These are phyloP conservation scores for Corella eumyota DNA, from an alignment of 23 tunicate genomes.

Conservation along the genomic window DNA sequence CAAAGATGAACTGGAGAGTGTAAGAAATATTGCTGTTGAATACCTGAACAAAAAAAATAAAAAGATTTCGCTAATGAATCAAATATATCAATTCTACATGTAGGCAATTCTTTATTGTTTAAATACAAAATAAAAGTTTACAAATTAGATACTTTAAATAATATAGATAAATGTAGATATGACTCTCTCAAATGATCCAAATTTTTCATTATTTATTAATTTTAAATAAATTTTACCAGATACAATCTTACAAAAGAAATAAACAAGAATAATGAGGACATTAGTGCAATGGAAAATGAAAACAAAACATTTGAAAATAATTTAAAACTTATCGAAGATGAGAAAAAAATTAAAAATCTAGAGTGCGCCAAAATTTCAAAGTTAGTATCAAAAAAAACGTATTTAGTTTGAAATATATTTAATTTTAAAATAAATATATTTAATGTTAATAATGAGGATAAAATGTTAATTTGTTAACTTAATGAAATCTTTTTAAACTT, in stretches of 20 bases:
- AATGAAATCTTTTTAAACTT: too few species aligned
- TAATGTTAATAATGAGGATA: background rate
- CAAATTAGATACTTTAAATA: too few species aligned
- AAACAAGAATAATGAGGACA: conserved; percentile 3
- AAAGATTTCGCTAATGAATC: conserved; percentile 31
- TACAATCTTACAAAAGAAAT: conserved; percentile 13
- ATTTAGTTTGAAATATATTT: background rate
- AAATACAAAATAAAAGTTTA: too few species aligned
- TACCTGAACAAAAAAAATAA: conserved; percentile 65
- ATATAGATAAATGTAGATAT: too few species aligned
- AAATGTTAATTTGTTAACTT: background rate
- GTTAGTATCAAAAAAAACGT: background rate
- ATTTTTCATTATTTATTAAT: too few species aligned
- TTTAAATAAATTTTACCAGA: too few species aligned
- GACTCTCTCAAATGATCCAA: too few species aligned
- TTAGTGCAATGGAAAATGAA: background rate
- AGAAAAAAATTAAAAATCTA: conserved; percentile 28
- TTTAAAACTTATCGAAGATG: conserved; percentile 23
- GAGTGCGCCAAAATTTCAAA: conserved; percentile 2
- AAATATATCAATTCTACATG: conserved; percentile 34
- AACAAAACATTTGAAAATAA: conserved; percentile 16
- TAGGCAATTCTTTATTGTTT: background rate
- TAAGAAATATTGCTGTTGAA: conserved; percentile 45
- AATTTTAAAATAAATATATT: background rate
- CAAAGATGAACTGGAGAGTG: conserved; percentile 66